Conservation (phyloP, 2,113 vertebrate species). For the Brevimyrus niger region DNA sequence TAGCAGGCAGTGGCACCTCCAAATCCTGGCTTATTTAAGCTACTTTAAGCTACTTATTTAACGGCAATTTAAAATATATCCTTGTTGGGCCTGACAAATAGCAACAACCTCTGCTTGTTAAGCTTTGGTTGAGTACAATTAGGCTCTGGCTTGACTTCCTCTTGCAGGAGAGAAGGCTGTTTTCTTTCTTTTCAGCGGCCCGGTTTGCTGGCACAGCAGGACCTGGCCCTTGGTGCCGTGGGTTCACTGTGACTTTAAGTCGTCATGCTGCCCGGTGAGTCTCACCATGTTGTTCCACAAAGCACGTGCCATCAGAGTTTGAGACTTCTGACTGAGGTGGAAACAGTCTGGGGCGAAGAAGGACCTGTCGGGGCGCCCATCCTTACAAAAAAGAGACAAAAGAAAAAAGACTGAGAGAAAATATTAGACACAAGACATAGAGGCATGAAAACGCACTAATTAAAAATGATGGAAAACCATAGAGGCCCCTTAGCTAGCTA, state of each 20-base stretch:
- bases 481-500: neutral
- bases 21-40: neutral
- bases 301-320: slow-evolving; percentile 68
- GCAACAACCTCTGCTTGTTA: neutral
- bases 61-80: neutral
- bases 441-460: neutral
- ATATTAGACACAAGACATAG: neutral
- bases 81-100: neutral
- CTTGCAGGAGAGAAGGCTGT: neutral
- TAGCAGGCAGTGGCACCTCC: neutral
- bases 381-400: slow-evolving; percentile 44
- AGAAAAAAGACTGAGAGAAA: neutral
- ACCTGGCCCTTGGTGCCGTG: neutral
- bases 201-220: neutral
- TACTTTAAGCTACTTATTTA: too few relatives aligned
- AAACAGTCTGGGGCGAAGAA: slow-evolving; percentile 85
- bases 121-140: neutral
- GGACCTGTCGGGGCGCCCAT: slow-evolving; percentile 65
- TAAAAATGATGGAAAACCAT: neutral
- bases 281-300: slow-evolving; percentile 84
- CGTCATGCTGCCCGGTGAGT: neutral
- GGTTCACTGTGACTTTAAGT: neutral
- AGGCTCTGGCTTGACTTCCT: neutral
- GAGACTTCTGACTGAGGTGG: slow-evolving; percentile 76
- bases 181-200: neutral